Percentiles rank a stretch among this genome's conserved stretches.
phyloP scores from a whole-genome alignment of 2,113 vertebrate genomes.

The Gallinago undulata region DNA sequence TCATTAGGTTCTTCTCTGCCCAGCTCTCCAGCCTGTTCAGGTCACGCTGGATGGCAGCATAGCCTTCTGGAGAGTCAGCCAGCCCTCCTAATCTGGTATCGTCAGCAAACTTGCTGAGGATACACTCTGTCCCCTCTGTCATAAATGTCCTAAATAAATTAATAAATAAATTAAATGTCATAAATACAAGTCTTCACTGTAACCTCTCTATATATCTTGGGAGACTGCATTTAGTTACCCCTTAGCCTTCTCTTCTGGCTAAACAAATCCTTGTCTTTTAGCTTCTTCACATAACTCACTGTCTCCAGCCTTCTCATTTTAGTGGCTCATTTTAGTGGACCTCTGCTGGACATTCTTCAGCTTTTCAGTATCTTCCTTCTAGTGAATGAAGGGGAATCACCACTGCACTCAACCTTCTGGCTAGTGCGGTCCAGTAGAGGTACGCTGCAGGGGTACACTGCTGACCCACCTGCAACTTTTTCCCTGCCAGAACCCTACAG shows the following conservation, averaged over 20 bases:
- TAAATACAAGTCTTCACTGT: not conserved
- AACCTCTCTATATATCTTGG: not conserved
- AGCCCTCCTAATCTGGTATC: too few relatives aligned
- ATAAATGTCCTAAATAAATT: too few relatives aligned
- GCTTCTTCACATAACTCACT: not conserved
- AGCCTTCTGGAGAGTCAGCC: too few relatives aligned
- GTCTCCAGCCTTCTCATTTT: not conserved
- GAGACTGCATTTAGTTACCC: not conserved
- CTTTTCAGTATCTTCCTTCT: not conserved
- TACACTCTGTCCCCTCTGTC: too few relatives aligned
- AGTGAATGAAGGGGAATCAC: not conserved
- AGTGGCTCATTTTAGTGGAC: not conserved
- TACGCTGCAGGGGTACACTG: not conserved
- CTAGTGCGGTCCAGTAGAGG: too few relatives aligned
- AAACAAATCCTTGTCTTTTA: not conserved
- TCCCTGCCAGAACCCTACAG: not conserved
- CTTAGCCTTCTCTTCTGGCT: not conserved
- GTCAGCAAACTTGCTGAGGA: too few relatives aligned
- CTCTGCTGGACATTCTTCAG: not conserved
- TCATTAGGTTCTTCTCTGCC: too few relatives aligned
- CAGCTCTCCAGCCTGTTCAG: too few relatives aligned
- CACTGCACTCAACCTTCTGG: not conserved
- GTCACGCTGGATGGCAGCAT: too few relatives aligned
- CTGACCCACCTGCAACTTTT: not conserved
- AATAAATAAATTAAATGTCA: too few relatives aligned